Percentiles rank a stretch among this genome's conserved stretches.
Evolutionary conservation across 1,140 invertebrate genomes (phyloP).

Genomic region (Bursaphelenchus mucronatus): DNA sequence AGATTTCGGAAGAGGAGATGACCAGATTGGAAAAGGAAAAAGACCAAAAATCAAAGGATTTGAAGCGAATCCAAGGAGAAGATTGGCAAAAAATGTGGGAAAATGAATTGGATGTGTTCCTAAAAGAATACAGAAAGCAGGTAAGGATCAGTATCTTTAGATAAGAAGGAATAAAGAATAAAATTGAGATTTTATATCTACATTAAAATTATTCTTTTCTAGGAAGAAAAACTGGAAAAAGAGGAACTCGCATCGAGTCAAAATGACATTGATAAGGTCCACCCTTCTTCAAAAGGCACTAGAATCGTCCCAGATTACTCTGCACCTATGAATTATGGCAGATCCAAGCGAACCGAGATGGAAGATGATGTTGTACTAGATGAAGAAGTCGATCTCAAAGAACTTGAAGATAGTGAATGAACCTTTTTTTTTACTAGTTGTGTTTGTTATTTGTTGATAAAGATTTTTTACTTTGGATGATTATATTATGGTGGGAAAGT

Average conservation of each 20-base stretch:
- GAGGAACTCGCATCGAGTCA: too few species aligned
- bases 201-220: too few species aligned
- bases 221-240: constrained; percentile 8
- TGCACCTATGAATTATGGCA: too few species aligned
- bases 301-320: too few species aligned
- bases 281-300: too few species aligned
- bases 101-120: constrained; percentile 76
- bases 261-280: too few species aligned
- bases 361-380: too few species aligned
- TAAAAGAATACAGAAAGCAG: constrained; percentile 66
- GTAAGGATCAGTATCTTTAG: background rate
- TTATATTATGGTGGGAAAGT: background rate
- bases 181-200: too few species aligned
- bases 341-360: too few species aligned
- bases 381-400: background rate
- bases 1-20: constrained; percentile 67
- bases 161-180: too few species aligned
- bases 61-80: constrained; percentile 64
- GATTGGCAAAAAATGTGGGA: constrained; percentile 76
- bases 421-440: background rate
- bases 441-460: too few species aligned
- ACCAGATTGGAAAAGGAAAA: constrained; percentile 80
- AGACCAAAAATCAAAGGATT: constrained; percentile 63
- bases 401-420: background rate
- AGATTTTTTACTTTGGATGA: constrained; percentile 1